Evolutionary conservation across 2,888 invertebrate genomes (phyloP).

Genomic region (Danaus chrysippus): DNA sequence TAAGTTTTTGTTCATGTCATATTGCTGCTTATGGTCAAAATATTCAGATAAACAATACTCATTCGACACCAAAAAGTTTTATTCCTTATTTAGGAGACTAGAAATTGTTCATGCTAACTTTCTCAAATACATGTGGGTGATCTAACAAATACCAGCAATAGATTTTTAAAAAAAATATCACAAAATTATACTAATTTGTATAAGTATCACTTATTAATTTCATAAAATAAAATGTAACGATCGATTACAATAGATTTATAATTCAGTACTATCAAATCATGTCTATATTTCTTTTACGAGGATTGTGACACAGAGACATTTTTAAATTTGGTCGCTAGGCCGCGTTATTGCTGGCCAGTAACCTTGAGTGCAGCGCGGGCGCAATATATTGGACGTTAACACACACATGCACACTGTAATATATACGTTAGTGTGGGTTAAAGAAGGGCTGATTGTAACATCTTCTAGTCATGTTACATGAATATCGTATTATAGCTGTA

Average conservation of each 20-base stretch:
- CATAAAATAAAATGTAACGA: not conserved
- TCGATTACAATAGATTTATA: not conserved
- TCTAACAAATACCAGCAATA: no score
- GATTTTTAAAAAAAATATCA: not conserved
- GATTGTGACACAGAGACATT: conserved; percentile 48
- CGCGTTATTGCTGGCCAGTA: conserved; percentile 64
- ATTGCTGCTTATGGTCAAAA: no score
- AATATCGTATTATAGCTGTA: conserved; percentile 9
- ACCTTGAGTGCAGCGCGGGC: conserved; percentile 60
- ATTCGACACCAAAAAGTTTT: no score
- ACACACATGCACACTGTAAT: conserved; percentile 27
- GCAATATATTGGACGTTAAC: conserved; percentile 60
- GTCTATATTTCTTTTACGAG: conserved; percentile 34
- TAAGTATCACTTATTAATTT: no score
- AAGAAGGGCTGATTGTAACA: conserved; percentile 40
- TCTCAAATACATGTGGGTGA: no score
- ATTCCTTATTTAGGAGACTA: no score
- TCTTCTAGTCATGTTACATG: conserved; percentile 18
- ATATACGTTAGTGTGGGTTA: conserved; percentile 35
- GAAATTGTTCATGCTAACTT: no score
- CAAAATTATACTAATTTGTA: no score
- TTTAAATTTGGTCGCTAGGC: conserved; percentile 61
- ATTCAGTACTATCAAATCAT: conserved; percentile 9
- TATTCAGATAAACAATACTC: no score
- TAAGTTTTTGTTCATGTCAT: not conserved